Evolutionary conservation across 2,797 vertebrate genomes (phyloP), one percentile per base, ranked within the genome.

Genomic region (Eleutherodactylus coqui): DNA sequence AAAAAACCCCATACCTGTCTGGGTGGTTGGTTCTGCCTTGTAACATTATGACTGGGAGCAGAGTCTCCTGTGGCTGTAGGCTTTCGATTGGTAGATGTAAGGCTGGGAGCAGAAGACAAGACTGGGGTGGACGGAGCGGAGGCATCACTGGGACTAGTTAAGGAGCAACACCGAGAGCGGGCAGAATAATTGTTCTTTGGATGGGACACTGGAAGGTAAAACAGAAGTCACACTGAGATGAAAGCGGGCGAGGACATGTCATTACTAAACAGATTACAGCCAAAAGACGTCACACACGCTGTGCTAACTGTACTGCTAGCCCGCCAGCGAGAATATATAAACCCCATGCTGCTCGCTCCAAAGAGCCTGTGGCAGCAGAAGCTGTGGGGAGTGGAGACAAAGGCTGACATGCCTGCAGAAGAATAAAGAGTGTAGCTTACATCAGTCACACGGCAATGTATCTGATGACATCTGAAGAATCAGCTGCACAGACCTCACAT

Each of bases 171-270:
- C 0, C 95, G 96, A 10, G 95, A 96, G 1, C 97, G 94, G 83
- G 92, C 93, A 14, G 97, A 98, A 89, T 98, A 98, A 85, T 95
- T 96, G 32, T 97, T 98, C 89, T 96, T 96, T 34, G 97, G 97
- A 84, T 98, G 97, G 88, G 97, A 97, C 86, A 99, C 97, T 98
- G 91, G 69, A 67, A 92, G 8, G 70, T 72, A 90, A 70, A 90
- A 89, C 2, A 75, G 32, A 2, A 84, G 19, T 17, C 43, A 53
- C 58, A 41, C 19, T 64, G n/a, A 73, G 5, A 79, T 79, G 17
- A 34, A 49, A 55, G 21, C 14, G 55, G 38, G 24, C 2, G 36
- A 34, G 10, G 32, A 6, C 14, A 62, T 84, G 43, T 21, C 19
- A 73, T 73, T 73, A 82, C 47, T 24, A 27, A 75, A 47, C 3